These are phyloP conservation scores for Paratrypauchen microcephalus DNA, from an alignment of 2,797 vertebrate species.

Conservation along the genomic window DNA sequence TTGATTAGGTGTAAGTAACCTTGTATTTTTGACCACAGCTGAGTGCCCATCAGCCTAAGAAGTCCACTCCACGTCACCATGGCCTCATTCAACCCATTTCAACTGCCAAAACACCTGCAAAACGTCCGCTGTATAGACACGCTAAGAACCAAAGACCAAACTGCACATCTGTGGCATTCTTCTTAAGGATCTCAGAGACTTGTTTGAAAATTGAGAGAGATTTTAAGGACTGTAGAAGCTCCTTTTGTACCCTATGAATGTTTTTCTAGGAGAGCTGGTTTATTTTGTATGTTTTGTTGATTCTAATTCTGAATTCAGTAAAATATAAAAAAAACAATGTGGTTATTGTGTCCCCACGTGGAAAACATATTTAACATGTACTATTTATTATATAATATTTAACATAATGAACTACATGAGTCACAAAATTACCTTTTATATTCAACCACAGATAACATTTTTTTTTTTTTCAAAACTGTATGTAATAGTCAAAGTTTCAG, in stretches of 20 bases:
- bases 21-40: slow-evolving; percentile 36
- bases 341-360: neutral
- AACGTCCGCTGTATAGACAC: neutral
- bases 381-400: too few relatives aligned
- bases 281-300: slow-evolving; percentile 24
- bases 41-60: slow-evolving; percentile 52
- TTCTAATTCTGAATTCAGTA: neutral
- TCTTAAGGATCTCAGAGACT: too few relatives aligned
- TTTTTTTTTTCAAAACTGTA: neutral
- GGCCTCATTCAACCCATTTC: neutral
- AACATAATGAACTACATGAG: neutral
- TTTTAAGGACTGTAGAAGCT: slow-evolving; percentile 19
- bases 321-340: neutral
- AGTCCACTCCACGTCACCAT: neutral
- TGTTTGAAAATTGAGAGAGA: neutral
- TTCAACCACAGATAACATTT: too few relatives aligned
- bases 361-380: neutral
- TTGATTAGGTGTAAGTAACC: slow-evolving; percentile 4
- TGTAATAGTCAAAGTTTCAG: neutral
- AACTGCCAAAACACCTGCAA: neutral
- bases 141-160: slow-evolving; percentile 38
- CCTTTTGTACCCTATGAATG: neutral
- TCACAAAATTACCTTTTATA: too few relatives aligned
- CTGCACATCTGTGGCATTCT: slow-evolving; percentile 7
- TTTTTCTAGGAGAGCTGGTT: slow-evolving; percentile 32